These are phyloP conservation scores for Drosophila simulans DNA, from an alignment of 1,140 invertebrate species.

Conservation along the genomic window DNA sequence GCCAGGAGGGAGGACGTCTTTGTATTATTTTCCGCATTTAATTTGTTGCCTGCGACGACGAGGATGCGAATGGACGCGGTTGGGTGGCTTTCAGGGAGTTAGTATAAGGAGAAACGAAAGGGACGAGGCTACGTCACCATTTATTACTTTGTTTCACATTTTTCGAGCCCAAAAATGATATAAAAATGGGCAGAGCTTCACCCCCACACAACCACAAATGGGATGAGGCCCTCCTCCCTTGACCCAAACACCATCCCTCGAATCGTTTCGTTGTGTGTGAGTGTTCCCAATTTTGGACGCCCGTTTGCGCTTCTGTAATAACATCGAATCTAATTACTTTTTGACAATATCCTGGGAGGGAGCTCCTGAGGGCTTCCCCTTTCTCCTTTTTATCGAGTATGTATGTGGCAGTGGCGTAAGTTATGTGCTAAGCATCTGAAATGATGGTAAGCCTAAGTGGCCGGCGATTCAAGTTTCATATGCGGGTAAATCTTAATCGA, in stretches of 20 bases:
- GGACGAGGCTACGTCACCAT: constrained; percentile 42
- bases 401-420: constrained; percentile 5
- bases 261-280: constrained; percentile 19
- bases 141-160: constrained; percentile 70
- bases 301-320: constrained; percentile 77
- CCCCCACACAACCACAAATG: neutral
- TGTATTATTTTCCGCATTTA: constrained; percentile 83
- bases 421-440: neutral
- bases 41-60: constrained; percentile 79
- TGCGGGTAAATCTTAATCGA: neutral
- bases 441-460: constrained; percentile 15
- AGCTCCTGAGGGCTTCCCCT: constrained; percentile 23
- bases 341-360: constrained; percentile 61
- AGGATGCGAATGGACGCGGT: constrained; percentile 22
- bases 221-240: neutral
- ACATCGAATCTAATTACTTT: constrained; percentile 81
- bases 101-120: constrained; percentile 13
- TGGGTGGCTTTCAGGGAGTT: neutral
- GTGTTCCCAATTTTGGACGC: constrained; percentile 55
- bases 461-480: constrained; percentile 13
- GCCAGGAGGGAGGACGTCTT: constrained; percentile 74
- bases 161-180: constrained; percentile 67
- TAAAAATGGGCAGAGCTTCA: constrained; percentile 50
- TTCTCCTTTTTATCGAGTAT: constrained; percentile 19
- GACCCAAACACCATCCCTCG: constrained; percentile 9